These are phyloP conservation scores for Drosophila neotestacea DNA, from an alignment of 2,888 invertebrate species.

Conservation along the genomic window DNA sequence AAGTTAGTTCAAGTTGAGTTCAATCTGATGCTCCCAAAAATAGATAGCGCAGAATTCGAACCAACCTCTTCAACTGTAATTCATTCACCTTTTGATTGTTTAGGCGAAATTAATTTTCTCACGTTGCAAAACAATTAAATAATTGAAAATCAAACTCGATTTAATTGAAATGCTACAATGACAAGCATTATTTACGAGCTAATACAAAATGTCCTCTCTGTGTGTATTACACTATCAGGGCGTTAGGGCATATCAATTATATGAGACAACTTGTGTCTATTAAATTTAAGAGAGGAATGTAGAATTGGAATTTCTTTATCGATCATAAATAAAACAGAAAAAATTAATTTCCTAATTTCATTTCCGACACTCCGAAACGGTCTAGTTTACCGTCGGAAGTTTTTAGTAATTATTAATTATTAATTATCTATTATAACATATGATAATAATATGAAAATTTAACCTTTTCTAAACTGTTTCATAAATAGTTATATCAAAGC, in stretches of 20 bases:
- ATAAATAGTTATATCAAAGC: background rate
- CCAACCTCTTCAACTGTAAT: slow-evolving; percentile 23
- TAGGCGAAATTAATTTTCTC: slow-evolving; percentile 67
- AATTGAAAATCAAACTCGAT: slow-evolving; percentile 54
- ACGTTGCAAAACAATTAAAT: slow-evolving; percentile 73
- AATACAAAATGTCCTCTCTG: slow-evolving; percentile 54
- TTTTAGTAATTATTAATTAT: no score
- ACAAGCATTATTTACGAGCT: slow-evolving; percentile 54
- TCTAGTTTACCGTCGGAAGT: background rate
- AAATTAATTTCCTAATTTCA: no score
- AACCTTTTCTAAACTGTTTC: background rate
- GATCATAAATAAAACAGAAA: no score
- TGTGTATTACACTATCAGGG: background rate
- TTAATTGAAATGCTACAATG: slow-evolving; percentile 61
- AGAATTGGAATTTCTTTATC: no score
- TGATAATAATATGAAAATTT: background rate
- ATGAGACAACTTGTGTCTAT: no score
- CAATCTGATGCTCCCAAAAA: background rate
- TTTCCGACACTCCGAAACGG: no score
- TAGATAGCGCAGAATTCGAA: background rate
- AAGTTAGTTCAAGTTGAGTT: background rate
- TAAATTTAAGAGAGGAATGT: no score
- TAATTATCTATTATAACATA: background rate
- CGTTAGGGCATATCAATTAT: background rate
- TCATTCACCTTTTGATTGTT: slow-evolving; percentile 29